These are phyloP conservation scores for Diachrysia chrysitis DNA, from an alignment of 2,888 invertebrate genomes.

Conservation along the genomic window DNA sequence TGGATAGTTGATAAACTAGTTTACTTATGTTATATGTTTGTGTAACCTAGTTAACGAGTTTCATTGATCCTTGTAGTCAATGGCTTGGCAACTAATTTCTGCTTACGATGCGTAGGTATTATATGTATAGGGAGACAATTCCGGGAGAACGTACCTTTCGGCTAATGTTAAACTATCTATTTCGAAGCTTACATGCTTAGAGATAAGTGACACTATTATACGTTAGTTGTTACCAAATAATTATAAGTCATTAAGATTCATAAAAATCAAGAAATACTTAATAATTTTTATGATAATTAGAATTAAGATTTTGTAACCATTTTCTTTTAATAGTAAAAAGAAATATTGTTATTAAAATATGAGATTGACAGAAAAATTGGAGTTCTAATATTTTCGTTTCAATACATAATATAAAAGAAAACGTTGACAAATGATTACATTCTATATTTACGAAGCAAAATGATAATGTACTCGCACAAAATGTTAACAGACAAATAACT, in stretches of 20 bases:
- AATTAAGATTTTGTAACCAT: too few relatives aligned
- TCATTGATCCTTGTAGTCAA: conserved; percentile 1
- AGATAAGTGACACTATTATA: too few relatives aligned
- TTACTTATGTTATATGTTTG: neutral
- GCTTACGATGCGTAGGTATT: conserved; percentile 3
- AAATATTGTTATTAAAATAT: neutral
- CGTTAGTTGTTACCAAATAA: too few relatives aligned
- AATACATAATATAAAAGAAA: conserved; percentile 51
- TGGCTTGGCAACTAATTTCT: conserved; percentile 1
- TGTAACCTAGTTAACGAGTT: neutral
- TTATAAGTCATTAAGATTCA: too few relatives aligned
- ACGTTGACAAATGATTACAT: conserved; percentile 62
- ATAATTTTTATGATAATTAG: too few relatives aligned
- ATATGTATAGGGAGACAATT: neutral
- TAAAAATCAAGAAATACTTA: too few relatives aligned
- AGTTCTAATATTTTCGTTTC: conserved; percentile 34
- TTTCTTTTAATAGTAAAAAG: neutral
- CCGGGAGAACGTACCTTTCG: neutral
- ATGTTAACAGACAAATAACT: conserved; percentile 81
- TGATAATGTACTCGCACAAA: conserved; percentile 69
- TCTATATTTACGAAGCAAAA: conserved; percentile 59
- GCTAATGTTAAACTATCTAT: neutral
- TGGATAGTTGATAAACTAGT: conserved; percentile 10
- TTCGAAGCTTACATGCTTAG: too few relatives aligned
- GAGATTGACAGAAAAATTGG: conserved; percentile 34